A percentile compares a stretch with the other conserved stretches of the same genome.
phyloP scores from a whole-genome alignment of 2,888 invertebrate species.

The Drosophila flavopinicola region DNA sequence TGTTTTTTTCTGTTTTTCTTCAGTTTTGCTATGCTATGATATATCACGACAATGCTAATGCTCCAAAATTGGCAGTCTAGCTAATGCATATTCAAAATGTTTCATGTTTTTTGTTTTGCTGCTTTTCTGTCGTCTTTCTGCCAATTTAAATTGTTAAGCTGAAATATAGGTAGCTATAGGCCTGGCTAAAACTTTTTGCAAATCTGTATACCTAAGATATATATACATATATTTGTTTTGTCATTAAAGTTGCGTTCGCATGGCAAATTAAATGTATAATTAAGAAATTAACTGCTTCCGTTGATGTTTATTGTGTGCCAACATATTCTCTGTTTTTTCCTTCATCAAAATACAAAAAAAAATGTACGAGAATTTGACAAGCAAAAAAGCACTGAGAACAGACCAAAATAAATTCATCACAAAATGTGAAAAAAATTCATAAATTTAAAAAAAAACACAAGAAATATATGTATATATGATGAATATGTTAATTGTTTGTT shows the following conservation, averaged over 20 bases:
- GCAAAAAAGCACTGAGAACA: not conserved
- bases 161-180: constrained; percentile 35
- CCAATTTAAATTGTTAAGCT: constrained; percentile 27
- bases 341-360: constrained; percentile 9
- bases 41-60: constrained; percentile 58
- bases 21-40: constrained; percentile 19
- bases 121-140: constrained; percentile 10
- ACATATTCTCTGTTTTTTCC: constrained; percentile 20
- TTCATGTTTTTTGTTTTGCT: not conserved
- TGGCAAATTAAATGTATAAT: constrained; percentile 73
- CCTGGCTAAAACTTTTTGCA: constrained; percentile 5
- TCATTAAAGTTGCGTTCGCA: constrained; percentile 51
- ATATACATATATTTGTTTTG: constrained; percentile 21
- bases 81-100: constrained; percentile 68
- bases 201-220: constrained; percentile 1
- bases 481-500: constrained; percentile 16
- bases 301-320: constrained; percentile 64
- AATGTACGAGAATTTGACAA: constrained; percentile 18
- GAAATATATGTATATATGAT: not conserved
- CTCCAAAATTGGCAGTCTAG: constrained; percentile 8
- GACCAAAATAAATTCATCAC: constrained; percentile 13
- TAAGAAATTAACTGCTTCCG: constrained; percentile 78
- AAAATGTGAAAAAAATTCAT: constrained; percentile 20
- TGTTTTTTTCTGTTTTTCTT: not conserved
- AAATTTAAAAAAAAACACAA: constrained; percentile 23